Evolutionary conservation across 1,140 invertebrate species (phyloP).

Genomic region (Heterodera schachtii): DNA sequence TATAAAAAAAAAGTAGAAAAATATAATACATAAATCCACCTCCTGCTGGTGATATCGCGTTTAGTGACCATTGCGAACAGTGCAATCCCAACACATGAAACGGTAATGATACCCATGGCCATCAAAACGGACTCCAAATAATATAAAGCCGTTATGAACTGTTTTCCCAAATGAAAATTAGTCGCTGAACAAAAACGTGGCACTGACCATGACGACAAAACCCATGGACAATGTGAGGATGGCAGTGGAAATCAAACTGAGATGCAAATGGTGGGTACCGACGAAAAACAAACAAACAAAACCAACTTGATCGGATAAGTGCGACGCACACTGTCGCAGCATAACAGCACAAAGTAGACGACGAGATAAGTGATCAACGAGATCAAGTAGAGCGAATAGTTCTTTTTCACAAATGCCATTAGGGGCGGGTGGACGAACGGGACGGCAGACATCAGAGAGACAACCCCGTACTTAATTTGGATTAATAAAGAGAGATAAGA

Average conservation of each 20-base stretch:
- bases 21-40: too few relatives aligned
- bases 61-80: slow-evolving; percentile 60
- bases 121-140: slow-evolving; percentile 54
- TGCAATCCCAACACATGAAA: slow-evolving; percentile 57
- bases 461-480: slow-evolving; percentile 52
- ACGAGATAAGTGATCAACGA: slow-evolving; percentile 47
- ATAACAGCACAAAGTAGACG: slow-evolving; percentile 61
- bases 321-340: slow-evolving; percentile 62
- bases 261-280: neutral
- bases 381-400: slow-evolving; percentile 27
- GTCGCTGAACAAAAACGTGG: neutral
- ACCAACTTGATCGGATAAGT: slow-evolving; percentile 52
- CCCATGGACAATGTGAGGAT: slow-evolving; percentile 60
- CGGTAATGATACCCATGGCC: slow-evolving; percentile 55
- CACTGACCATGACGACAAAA: slow-evolving; percentile 18
- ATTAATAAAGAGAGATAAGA: neutral
- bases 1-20: too few relatives aligned
- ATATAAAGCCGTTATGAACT: slow-evolving; percentile 55
- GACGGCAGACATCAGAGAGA: slow-evolving; percentile 60
- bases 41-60: slow-evolving; percentile 58
- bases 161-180: slow-evolving; percentile 53
- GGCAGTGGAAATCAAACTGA: slow-evolving; percentile 54
- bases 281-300: neutral
- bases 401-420: slow-evolving; percentile 40
- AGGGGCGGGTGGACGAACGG: slow-evolving; percentile 55